These are phyloP conservation scores for Eulemur albifrons DNA, from an alignment of 2,797 vertebrate species.

Conservation along the genomic window DNA sequence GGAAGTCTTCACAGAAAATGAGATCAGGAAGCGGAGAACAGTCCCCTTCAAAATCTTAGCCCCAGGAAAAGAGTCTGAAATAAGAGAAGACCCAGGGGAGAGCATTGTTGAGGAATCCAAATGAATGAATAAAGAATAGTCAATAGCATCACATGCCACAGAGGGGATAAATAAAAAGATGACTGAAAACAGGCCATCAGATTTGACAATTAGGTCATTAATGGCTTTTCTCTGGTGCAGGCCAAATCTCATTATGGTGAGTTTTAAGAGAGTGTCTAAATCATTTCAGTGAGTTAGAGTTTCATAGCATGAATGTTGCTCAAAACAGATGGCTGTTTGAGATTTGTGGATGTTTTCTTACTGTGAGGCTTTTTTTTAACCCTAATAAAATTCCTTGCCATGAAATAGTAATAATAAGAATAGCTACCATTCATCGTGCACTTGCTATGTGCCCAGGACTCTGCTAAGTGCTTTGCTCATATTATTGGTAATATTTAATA, in stretches of 20 bases:
- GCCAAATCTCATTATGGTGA: slow-evolving; percentile 66
- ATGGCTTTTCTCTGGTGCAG: slow-evolving; percentile 59
- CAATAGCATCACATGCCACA: slow-evolving; percentile 3
- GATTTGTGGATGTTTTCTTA: slow-evolving; percentile 49
- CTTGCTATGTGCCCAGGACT: neutral
- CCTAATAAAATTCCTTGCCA: slow-evolving; percentile 51
- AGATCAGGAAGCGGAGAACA: neutral
- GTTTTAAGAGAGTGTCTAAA: slow-evolving; percentile 63
- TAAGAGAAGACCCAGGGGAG: neutral
- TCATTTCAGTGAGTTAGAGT: slow-evolving; percentile 52
- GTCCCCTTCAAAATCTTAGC: neutral
- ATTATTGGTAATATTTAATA: neutral
- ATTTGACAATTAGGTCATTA: slow-evolving; percentile 61
- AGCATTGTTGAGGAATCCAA: neutral
- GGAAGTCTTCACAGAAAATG: neutral
- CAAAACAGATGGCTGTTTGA: slow-evolving; percentile 64
- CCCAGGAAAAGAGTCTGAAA: neutral
- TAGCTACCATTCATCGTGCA: neutral
- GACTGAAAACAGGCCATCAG: slow-evolving; percentile 56
- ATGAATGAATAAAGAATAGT: neutral
- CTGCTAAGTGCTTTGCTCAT: slow-evolving; percentile 3
- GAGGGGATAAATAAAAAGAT: slow-evolving; percentile 58
- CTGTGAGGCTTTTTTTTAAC: slow-evolving; percentile 37
- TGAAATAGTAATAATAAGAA: neutral
- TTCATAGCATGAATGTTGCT: slow-evolving; percentile 51